Base-by-base conservation (phyloP, 1,140 invertebrate species). In the Megalopta genalis region DNA sequence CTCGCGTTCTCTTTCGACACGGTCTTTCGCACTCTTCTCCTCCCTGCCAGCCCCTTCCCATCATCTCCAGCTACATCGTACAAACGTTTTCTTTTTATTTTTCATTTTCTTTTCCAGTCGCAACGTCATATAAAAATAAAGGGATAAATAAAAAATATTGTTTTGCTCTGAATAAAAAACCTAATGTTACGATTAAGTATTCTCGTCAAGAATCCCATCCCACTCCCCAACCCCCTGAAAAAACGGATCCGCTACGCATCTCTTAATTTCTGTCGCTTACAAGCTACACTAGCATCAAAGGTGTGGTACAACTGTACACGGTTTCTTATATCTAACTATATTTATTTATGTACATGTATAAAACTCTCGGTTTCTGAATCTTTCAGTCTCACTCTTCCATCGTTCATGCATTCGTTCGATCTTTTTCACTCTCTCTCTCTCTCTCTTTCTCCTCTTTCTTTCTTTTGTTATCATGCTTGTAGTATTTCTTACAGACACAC, bases 71-170 rank as follows among this genome's bases (percentile, higher is more conserved):
- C 39, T 4, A 46, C 64, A 66, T 39, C 60, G 39, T 46, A 67
- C 54, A 66, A 75, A 76, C 52, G 49, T 60, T 75, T 68, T 71
- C 70, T 63, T 14, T 12, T 46, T 46, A 12, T 12, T 46, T 2
- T 46, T 46, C 42, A 14, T 46, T 46, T 46, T 46, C 42, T 12
- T 46, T 46, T 52, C 49, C 49, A 68, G 46, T 82, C 78, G 62
- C 79, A 66, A 85, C 74, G 78, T 74, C 74, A 65, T 78, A 89
- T 88, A 91, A 91, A 91, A 91, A 91, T 90, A 91, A 91, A 87
- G 79, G 75, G 82, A 85, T 86, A 90, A 91, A 91, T 88, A 89
- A 91, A 88, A 90, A 90, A 90, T 90, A 90, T 88, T 76, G 69
- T 86, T 88, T 83, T 87, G 62, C 82, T 90, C 77, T 89, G 69